Conservation (phyloP, 2,888 invertebrate species). For the Salticus scenicus region DNA sequence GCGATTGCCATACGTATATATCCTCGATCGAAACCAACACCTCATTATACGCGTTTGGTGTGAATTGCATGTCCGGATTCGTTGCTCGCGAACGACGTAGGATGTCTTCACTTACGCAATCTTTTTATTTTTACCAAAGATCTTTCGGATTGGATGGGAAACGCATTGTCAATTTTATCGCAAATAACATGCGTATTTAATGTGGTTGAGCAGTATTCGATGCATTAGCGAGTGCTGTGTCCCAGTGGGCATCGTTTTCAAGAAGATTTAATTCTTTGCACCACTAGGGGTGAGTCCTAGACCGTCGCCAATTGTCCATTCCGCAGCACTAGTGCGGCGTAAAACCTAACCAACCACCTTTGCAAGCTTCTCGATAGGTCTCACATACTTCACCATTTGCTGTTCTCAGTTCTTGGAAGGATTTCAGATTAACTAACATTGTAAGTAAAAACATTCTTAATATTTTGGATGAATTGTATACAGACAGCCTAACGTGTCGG, state of each 20-base stretch:
- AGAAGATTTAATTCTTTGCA: background rate
- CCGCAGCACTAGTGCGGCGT: too few species aligned
- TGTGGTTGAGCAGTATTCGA: background rate
- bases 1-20: background rate
- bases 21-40: background rate
- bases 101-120: background rate
- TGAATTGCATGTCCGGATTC: background rate
- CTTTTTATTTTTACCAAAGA: background rate
- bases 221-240: background rate
- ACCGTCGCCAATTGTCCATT: too few species aligned
- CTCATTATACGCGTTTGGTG: background rate
- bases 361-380: background rate
- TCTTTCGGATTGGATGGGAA: background rate
- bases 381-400: background rate
- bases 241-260: background rate
- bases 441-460: background rate
- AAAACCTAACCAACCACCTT: too few species aligned
- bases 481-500: constrained; percentile 51
- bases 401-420: background rate
- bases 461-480: background rate
- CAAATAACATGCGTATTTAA: background rate
- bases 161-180: background rate
- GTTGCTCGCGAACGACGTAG: background rate
- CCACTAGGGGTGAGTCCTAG: too few species aligned
- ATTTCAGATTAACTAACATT: background rate